Base-by-base conservation (phyloP, 2,888 invertebrate species). In the Tanypteryx hageni region DNA sequence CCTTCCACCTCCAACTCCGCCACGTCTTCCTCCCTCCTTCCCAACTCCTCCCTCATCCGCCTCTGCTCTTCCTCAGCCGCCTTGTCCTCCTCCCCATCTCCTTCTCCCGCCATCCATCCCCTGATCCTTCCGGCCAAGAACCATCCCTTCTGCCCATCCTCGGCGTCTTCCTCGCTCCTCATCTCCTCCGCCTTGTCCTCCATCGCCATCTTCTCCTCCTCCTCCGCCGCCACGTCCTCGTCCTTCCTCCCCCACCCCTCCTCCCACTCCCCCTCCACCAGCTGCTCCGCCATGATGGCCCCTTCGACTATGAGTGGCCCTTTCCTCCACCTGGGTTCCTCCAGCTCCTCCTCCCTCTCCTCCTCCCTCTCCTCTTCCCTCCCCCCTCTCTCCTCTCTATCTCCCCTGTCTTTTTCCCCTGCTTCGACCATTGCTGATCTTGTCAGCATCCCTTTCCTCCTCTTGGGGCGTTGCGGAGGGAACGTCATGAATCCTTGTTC, bases 41-140 rank as follows among this genome's bases (percentile, higher is more conserved):
- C 93, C 93, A 3, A 93, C 93, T 31, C 93, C 94, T 59, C 92
- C 91, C 16, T 94, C 94, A 18, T 61, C 22, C 94, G 93, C 16
- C 94, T 95, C 11, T 95, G 94, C 93, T 96, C 96, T 94, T 96
- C 96, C 93, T 96, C 96, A 92, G 96, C 95, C 3, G 95, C 95
- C 93, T 96, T 61, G 58, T 10, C 59, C 0, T 59, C 86, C 61
- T 83, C 94, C 27, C 93, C 92, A 91, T 93, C 92, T 0, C 92
- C 91, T 59, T 92, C 86, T 22, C 92, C 84, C 86, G 93, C 93
- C 61, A 89, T 64, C 92, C 57, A 93, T 81, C 11, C 59, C 57
- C 83, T 92, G 92, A 57, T 84, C 85, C 85, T 64, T 61, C 18
- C 81, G 56, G 76, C 76, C 18, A 84, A 57, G 27, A 84, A 92